phyloP scores from a whole-genome alignment of 2,888 invertebrate species.

The Machimus atricapillus region DNA sequence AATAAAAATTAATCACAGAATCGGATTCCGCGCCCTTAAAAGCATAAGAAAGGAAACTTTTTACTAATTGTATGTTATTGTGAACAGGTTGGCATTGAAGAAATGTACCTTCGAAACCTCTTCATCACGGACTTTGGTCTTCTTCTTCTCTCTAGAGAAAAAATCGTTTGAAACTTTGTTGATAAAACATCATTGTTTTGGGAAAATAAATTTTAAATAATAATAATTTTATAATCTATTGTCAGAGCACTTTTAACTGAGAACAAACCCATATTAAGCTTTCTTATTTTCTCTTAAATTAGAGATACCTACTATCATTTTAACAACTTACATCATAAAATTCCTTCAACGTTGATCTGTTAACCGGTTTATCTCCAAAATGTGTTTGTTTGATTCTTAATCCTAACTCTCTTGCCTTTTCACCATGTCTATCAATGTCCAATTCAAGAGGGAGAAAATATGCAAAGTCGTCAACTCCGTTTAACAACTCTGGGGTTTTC shows the following conservation, averaged over 20 bases:
- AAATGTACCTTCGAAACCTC: no score
- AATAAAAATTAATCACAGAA: no score
- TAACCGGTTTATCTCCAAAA: conserved; percentile 61
- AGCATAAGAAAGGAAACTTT: no score
- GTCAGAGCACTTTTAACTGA: no score
- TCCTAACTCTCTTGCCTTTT: conserved; percentile 55
- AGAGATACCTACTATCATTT: not conserved
- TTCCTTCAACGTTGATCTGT: conserved; percentile 57
- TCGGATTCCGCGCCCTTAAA: no score
- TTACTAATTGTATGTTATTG: no score
- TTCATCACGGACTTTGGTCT: no score
- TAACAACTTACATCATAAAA: conserved; percentile 57
- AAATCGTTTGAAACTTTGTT: no score
- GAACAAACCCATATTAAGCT: not conserved
- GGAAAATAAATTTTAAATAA: not conserved
- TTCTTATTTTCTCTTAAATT: not conserved
- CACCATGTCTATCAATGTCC: conserved; percentile 53
- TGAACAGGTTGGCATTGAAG: no score
- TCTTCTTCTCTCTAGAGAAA: no score
- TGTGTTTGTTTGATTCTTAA: conserved; percentile 61
- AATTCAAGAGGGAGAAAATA: conserved; percentile 57
- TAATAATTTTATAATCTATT: not conserved
- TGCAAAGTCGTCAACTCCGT: conserved; percentile 56
- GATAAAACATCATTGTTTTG: no score
- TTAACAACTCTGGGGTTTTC: conserved; percentile 54